phyloP scores from a whole-genome alignment of 2,888 invertebrate species.

The Gymnoscelis rufifasciata region DNA sequence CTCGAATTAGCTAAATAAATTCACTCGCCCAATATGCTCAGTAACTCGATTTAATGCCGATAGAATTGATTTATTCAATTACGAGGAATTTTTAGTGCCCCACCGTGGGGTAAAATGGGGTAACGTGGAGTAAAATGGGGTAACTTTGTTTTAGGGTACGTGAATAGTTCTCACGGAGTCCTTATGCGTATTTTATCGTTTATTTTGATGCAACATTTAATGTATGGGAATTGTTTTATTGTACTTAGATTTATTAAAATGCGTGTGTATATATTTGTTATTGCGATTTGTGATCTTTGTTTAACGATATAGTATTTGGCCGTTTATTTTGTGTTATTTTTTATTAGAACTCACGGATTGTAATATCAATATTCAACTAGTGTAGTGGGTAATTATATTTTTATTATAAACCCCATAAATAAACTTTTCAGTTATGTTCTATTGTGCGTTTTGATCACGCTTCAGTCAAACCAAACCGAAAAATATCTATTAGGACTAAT shows the following conservation, averaged over 20 bases:
- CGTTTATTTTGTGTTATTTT: too few relatives aligned
- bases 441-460: too few relatives aligned
- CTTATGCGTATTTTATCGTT: constrained; percentile 49
- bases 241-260: constrained; percentile 14
- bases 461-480: too few relatives aligned
- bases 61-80: constrained; percentile 80
- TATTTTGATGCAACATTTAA: constrained; percentile 21
- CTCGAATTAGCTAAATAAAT: constrained; percentile 76
- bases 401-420: too few relatives aligned
- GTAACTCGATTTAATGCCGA: constrained; percentile 79
- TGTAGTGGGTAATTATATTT: too few relatives aligned
- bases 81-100: constrained; percentile 78
- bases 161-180: constrained; percentile 68
- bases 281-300: too few relatives aligned
- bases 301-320: too few relatives aligned
- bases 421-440: too few relatives aligned
- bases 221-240: constrained; percentile 7
- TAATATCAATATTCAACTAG: too few relatives aligned
- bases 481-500: too few relatives aligned
- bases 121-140: constrained; percentile 36
- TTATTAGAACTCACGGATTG: too few relatives aligned
- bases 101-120: constrained; percentile 38
- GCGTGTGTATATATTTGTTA: too few relatives aligned
- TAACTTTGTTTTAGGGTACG: constrained; percentile 73
- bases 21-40: constrained; percentile 77